Evolutionary conservation across 2,888 invertebrate genomes (phyloP), one percentile per base, ranked within the genome.

Genomic region (Desoria tigrina): DNA sequence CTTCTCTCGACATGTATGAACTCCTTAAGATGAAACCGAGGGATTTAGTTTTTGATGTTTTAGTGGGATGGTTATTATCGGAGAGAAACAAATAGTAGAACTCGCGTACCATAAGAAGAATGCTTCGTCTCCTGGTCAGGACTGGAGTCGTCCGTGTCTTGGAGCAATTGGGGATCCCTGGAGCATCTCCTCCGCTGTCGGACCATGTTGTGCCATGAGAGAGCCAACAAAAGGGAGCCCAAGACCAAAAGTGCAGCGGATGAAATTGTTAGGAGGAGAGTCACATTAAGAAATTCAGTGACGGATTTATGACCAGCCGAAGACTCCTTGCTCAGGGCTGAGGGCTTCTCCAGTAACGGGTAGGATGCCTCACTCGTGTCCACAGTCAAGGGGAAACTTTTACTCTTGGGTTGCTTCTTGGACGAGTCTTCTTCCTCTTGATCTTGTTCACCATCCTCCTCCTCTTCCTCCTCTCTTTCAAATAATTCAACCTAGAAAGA

Each of bases 321-420:
- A 23, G 61, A 63, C 6, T 64, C 42, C 45, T 63, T 24, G 51
- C 24, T 24, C 4, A 70, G 67, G 37, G 70, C 70, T 49, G 68
- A 67, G 28, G 73, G 68, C 32, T 58, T 63, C 54, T 68, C 69
- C 55, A 63, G 14, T 32, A 66, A 39, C 11, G 71, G 69, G 61
- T 66, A 72, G 42, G 73, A 72, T 27, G 76, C 76, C 59, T 72
- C 70, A 66, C 72, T 73, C 26, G 75, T 75, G 68, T 75, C 72
- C 66, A 75, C 70, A 62, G 64, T 67, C 54, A 75, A 50, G 7
- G 71, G 68, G 6, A 65, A 42, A 49, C 51, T 61, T 39, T 32
- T 27, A 18, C n/a, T 32, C 55, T 49, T 70, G 56, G 53, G 55
- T 21, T 39, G 61, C 63, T 26, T 51, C 16, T 1, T 24, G n/a